Percentiles rank a stretch among this genome's conserved stretches.
These are phyloP conservation scores for Suricata suricatta DNA, from an alignment of 2,113 vertebrate species.

Conservation along the genomic window DNA sequence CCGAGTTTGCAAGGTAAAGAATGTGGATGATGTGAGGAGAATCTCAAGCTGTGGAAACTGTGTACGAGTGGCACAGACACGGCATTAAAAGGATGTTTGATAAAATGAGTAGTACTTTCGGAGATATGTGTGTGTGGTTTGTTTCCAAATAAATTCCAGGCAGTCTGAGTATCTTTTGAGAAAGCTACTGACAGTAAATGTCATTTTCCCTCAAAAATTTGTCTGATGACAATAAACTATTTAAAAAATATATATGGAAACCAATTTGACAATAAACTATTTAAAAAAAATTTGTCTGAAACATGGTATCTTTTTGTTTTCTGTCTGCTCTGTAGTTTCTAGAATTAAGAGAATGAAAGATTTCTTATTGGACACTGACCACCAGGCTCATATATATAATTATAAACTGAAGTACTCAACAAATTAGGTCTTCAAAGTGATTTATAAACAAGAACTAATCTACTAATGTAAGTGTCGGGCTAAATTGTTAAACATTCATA, in stretches of 20 bases:
- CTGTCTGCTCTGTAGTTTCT: not conserved
- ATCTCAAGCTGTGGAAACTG: not conserved
- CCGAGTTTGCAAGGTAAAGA: not conserved
- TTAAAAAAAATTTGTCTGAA: not conserved
- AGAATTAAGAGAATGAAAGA: not conserved
- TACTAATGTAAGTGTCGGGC: not conserved
- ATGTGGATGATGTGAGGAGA: not conserved
- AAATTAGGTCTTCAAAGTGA: not conserved
- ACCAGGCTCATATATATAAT: not conserved
- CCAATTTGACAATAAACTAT: too few species aligned
- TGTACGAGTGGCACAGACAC: not conserved
- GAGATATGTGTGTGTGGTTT: not conserved
- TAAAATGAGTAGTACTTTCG: not conserved
- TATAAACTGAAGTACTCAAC: not conserved
- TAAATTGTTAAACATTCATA: not conserved
- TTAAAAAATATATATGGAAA: too few species aligned
- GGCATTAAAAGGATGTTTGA: not conserved
- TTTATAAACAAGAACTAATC: not conserved
- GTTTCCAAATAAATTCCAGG: not conserved
- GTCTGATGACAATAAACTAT: too few species aligned
- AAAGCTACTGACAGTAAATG: not conserved
- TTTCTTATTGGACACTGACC: not conserved
- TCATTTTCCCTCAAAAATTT: not conserved
- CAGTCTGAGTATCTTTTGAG: not conserved
- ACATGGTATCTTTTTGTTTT: not conserved